Conservation (phyloP, 2,797 vertebrate genomes). For the Oreonectes daqikongensis region DNA sequence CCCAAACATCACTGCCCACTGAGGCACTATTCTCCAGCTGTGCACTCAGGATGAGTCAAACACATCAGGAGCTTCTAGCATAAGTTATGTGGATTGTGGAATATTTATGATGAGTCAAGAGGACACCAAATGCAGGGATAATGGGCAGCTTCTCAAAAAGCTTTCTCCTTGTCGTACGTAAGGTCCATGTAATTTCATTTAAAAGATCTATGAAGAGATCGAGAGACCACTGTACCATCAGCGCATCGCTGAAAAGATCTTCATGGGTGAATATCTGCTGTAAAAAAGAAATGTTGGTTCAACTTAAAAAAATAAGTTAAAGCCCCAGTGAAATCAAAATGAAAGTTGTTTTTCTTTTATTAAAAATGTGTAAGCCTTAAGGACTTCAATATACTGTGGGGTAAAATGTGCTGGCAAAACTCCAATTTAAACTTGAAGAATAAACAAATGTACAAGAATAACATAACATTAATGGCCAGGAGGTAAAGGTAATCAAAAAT, state of each 20-base stretch:
- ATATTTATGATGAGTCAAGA: slow-evolving; percentile 35
- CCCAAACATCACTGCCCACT: neutral
- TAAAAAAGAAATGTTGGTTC: too few relatives aligned
- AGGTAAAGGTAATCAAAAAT: too few relatives aligned
- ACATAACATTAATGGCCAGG: too few relatives aligned
- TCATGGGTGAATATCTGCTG: neutral
- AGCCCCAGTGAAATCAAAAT: too few relatives aligned
- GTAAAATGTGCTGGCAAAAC: too few relatives aligned
- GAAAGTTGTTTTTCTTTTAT: too few relatives aligned
- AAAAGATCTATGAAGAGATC: slow-evolving; percentile 18
- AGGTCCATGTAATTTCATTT: slow-evolving; percentile 25
- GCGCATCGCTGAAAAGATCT: neutral
- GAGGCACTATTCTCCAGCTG: neutral
- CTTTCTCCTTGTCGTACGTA: slow-evolving; percentile 18
- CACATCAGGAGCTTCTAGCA: neutral
- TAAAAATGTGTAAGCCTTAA: too few relatives aligned
- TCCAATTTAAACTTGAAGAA: too few relatives aligned
- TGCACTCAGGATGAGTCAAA: neutral
- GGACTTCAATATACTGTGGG: too few relatives aligned
- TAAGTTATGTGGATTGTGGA: neutral
- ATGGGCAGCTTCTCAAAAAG: slow-evolving; percentile 27
- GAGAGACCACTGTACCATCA: neutral
- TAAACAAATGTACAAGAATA: too few relatives aligned
- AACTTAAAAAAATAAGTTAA: too few relatives aligned
- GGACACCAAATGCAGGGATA: slow-evolving; percentile 14